Percentiles rank a stretch among this genome's conserved stretches.
These are phyloP conservation scores for Magallana ariakensis DNA, from an alignment of 1,140 invertebrate species.

Conservation along the genomic window DNA sequence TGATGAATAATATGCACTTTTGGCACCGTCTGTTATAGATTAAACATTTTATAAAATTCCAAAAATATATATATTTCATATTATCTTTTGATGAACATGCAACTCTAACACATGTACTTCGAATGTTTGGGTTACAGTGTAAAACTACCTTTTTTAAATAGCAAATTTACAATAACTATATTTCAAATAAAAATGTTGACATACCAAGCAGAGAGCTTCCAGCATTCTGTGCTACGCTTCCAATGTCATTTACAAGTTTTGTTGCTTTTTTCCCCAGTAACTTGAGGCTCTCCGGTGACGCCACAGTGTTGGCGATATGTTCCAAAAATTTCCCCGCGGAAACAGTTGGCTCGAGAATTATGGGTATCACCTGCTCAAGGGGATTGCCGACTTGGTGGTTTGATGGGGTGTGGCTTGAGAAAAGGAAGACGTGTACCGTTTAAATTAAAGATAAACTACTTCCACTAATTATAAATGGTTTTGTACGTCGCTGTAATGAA, in stretches of 20 bases:
- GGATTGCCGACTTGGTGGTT: neutral
- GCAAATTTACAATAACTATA: too few relatives aligned
- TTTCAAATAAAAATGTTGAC: too few relatives aligned
- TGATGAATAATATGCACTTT: neutral
- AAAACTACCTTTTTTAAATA: too few relatives aligned
- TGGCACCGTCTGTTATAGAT: slow-evolving; percentile 19
- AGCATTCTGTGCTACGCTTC: slow-evolving; percentile 39
- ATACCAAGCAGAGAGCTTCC: slow-evolving; percentile 4
- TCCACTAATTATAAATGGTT: too few relatives aligned
- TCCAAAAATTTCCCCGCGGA: slow-evolving; percentile 14
- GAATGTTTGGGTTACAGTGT: too few relatives aligned
- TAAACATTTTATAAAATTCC: too few relatives aligned
- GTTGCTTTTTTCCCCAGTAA: slow-evolving; percentile 31
- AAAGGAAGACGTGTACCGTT: neutral
- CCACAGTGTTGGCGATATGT: neutral
- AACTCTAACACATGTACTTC: too few relatives aligned
- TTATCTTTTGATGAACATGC: too few relatives aligned
- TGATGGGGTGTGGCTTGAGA: neutral
- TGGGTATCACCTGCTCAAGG: neutral
- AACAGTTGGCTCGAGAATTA: neutral
- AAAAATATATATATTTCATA: too few relatives aligned
- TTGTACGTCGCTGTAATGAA: too few relatives aligned
- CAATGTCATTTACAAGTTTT: slow-evolving; percentile 38
- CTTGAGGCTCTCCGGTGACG: neutral
- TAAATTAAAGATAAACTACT: too few relatives aligned